These are phyloP conservation scores for Margaritifera margaritifera DNA, from an alignment of 2,888 invertebrate genomes.

Conservation along the genomic window DNA sequence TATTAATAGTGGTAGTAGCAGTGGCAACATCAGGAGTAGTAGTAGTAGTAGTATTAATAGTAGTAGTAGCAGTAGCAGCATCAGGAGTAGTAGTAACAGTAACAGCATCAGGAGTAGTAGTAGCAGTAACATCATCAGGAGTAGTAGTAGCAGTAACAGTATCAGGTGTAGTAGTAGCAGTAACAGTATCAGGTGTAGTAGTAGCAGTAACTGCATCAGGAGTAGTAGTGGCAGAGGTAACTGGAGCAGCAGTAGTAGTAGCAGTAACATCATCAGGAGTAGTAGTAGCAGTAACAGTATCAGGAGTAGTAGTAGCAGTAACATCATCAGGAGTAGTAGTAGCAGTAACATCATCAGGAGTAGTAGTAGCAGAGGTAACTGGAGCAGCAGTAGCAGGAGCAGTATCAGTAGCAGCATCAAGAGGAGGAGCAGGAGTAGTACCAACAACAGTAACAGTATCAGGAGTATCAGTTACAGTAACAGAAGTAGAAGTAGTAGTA, in stretches of 20 bases:
- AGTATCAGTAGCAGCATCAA: constrained; percentile 20
- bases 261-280: not conserved
- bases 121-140: too few species aligned
- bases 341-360: constrained; percentile 18
- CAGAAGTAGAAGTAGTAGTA: constrained; percentile 20
- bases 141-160: too few species aligned
- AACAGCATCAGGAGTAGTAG: too few species aligned
- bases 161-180: too few species aligned
- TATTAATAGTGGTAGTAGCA: too few species aligned
- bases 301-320: constrained; percentile 8
- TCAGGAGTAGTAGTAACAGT: too few species aligned
- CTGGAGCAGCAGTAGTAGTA: constrained; percentile 5
- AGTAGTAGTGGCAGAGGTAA: constrained; percentile 4
- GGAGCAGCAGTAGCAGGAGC: constrained; percentile 19
- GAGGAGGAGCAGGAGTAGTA: constrained; percentile 20
- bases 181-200: not conserved
- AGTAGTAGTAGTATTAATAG: too few species aligned
- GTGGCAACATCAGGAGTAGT: too few species aligned
- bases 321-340: constrained; percentile 16
- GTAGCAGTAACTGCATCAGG: not conserved
- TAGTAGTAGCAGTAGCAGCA: too few species aligned
- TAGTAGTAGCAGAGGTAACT: constrained; percentile 20
- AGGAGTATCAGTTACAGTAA: constrained; percentile 20
- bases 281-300: constrained; percentile 3
- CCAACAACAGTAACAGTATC: constrained; percentile 20